Base-by-base conservation (phyloP, 2,113 vertebrate genomes). In the Microtus ochrogaster region DNA sequence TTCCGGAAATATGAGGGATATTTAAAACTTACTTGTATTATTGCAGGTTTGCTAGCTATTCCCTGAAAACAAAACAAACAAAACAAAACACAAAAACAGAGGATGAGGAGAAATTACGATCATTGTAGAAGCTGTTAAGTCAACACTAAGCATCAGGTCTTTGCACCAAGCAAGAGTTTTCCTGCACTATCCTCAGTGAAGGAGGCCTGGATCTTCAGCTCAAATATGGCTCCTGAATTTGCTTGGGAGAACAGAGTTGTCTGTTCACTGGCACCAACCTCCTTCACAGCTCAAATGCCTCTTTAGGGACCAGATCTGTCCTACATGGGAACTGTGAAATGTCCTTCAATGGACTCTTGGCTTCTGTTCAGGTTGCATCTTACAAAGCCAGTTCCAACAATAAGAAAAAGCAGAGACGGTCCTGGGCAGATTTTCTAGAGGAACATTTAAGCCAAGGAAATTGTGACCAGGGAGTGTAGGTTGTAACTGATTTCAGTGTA, bases 261-360 rank as follows among this genome's bases (percentile, higher is more conserved):
- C 55, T 39, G 16, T 11, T 55, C 3, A 9, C 1, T 26, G 58
- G 33, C 63, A 28, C 1, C 2, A 7, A 24, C 13, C 4, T 26
- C 16, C 21, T 24, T 84, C 79, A 55, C 19, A 41, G 10, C 19
- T 17, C 36, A 70, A 33, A n/a, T 39, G 24, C 47, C 7, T 65
- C 1, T 58, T 63, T 30, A 24, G 26, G 30, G 30, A 36, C 21
- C 2, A 77, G 7, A 16, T 81, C 5, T 52, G 41, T 2, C 47
- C 55, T 74, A 5, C 52, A 5, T 33, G 7, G 16, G 2, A 17
- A 47, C 21, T 76, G 44, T 22, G 79, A 76, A 5, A 30, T 33
- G 36, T 7, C 28, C 22, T 9, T 58, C 47, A 58, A 17, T 92
- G 4, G 33, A n/a, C 39, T 47, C 30, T 10, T 84, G 28, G n/a